phyloP scores from a whole-genome alignment of 2,797 vertebrate genomes.

The Poeciliopsis paucimaculata region DNA sequence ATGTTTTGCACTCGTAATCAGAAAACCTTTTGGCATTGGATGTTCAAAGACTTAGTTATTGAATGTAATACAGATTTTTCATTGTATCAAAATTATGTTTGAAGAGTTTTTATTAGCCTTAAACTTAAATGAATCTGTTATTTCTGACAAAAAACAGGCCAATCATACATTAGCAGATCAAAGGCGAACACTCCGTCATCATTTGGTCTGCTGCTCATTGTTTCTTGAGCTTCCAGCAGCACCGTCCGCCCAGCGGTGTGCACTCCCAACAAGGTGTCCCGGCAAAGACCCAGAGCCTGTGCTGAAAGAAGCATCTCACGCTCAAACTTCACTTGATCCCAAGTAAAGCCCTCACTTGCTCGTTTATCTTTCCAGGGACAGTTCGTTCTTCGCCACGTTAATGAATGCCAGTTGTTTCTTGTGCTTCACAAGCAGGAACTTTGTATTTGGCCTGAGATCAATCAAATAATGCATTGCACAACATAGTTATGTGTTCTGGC shows the following conservation, averaged over 20 bases:
- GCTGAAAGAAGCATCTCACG: conserved; percentile 80
- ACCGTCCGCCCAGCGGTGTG: conserved; percentile 57
- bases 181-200: conserved; percentile 60
- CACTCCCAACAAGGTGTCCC: conserved; percentile 80
- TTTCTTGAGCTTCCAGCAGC: conserved; percentile 60
- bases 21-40: background rate
- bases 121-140: conserved; percentile 38
- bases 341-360: conserved; percentile 45
- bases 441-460: conserved; percentile 65
- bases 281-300: conserved; percentile 78
- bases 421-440: conserved; percentile 73
- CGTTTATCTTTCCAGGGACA: conserved; percentile 67
- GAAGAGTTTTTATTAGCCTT: conserved; percentile 38
- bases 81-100: conserved; percentile 13
- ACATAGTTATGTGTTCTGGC: conserved; percentile 30
- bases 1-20: conserved; percentile 12
- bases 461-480: conserved; percentile 38
- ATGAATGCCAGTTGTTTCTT: conserved; percentile 82
- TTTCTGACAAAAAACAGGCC: conserved; percentile 35
- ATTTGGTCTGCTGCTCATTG: conserved; percentile 64
- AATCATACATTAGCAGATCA: conserved; percentile 51
- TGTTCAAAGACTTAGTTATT: conserved; percentile 2
- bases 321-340: conserved; percentile 55
- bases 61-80: conserved; percentile 9
- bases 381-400: conserved; percentile 62